phyloP scores from a whole-genome alignment of 2,797 vertebrate species.

The Somateria mollissima region DNA sequence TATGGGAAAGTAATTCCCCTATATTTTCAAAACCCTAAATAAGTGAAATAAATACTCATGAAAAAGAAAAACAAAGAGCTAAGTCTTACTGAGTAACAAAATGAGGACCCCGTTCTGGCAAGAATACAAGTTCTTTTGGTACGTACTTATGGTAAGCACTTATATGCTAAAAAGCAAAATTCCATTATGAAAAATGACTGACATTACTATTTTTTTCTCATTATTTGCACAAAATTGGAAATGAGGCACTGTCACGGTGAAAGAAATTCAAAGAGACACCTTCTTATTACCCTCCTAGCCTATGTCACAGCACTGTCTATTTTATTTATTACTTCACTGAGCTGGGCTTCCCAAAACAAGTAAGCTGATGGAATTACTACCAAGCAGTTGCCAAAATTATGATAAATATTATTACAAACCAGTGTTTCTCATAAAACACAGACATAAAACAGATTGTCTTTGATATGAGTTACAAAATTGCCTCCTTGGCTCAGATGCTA shows the following conservation, averaged over 20 bases:
- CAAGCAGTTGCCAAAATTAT: background rate
- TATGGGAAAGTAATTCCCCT: background rate
- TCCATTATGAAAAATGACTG: constrained; percentile 1
- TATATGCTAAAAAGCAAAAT: background rate
- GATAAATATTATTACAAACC: constrained; percentile 28
- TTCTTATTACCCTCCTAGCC: constrained; percentile 8
- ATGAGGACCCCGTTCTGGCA: background rate
- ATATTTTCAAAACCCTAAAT: background rate
- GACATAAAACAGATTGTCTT: constrained; percentile 16
- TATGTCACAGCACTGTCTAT: background rate
- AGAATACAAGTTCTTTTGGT: background rate
- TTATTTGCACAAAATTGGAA: constrained; percentile 34
- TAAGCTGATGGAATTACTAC: constrained; percentile 10
- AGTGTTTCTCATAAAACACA: constrained; percentile 18
- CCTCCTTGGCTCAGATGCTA: constrained; percentile 1
- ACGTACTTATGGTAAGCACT: no score
- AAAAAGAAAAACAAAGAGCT: background rate
- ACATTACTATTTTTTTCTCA: background rate
- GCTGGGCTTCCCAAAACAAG: constrained; percentile 8
- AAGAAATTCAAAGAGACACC: constrained; percentile 7
- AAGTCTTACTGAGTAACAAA: background rate
- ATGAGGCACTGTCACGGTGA: background rate
- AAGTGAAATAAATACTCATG: background rate
- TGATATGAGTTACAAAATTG: constrained; percentile 20
- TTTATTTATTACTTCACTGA: constrained; percentile 37